Conservation (phyloP, 30 jellyfish, hydroid and myxozoan genomes). For the Sanderia malayensis region DNA sequence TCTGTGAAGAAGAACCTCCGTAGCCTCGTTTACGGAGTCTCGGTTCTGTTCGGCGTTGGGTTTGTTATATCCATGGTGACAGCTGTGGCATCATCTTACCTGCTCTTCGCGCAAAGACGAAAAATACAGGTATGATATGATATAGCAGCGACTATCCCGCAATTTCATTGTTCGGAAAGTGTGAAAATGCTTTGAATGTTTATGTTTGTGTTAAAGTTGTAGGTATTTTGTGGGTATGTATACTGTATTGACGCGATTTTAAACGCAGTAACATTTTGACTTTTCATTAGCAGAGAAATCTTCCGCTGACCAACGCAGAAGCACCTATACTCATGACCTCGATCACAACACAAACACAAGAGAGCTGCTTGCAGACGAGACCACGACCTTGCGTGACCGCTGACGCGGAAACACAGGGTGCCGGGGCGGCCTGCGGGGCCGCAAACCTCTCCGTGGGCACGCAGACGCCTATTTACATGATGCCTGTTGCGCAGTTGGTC, state of each 20-base stretch:
- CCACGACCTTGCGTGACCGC: conserved; percentile 47
- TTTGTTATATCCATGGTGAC: conserved; percentile 75
- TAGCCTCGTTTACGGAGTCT: conserved; percentile 77
- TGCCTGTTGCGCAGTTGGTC: conserved; percentile 76
- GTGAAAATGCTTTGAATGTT: no score
- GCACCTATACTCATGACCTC: conserved; percentile 61
- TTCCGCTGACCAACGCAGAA: no score
- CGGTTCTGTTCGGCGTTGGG: conserved; percentile 86
- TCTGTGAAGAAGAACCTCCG: conserved; percentile 74
- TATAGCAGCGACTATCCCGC: no score
- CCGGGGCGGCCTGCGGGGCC: conserved; percentile 64
- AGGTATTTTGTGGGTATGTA: no score
- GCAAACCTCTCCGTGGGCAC: conserved; percentile 79
- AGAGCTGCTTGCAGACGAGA: conserved; percentile 69
- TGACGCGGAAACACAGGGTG: conserved; percentile 45
- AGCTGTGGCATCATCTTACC: conserved; percentile 67
- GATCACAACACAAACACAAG: conserved; percentile 80
- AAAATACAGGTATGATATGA: conserved; percentile 42
- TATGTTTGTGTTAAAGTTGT: no score
- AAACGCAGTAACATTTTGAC: no score
- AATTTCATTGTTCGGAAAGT: no score
- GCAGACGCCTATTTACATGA: conserved; percentile 88
- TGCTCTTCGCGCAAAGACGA: conserved; percentile 57
- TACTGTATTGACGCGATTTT: no score
- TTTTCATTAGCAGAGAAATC: no score